phyloP scores from a whole-genome alignment of 2,888 invertebrate genomes.

The Nineta flava region DNA sequence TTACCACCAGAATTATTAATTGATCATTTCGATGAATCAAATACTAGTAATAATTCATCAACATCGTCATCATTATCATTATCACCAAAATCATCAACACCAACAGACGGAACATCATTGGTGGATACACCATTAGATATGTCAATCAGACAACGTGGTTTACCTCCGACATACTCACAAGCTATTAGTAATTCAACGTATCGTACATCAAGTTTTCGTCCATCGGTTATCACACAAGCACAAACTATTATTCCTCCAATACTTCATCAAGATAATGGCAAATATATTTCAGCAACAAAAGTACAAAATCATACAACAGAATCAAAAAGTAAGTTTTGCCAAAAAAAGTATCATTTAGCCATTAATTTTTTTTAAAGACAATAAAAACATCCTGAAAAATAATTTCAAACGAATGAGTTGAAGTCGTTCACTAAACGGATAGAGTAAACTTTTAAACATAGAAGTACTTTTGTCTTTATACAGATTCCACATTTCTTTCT shows the following conservation, averaged over 20 bases:
- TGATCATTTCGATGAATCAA: constrained; percentile 4
- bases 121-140: constrained; percentile 43
- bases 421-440: too few species aligned
- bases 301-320: too few species aligned
- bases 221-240: constrained; percentile 49
- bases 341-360: too few species aligned
- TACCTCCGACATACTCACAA: constrained; percentile 43
- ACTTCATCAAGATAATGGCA: neutral
- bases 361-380: too few species aligned
- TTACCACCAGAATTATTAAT: constrained; percentile 13
- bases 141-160: constrained; percentile 39
- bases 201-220: constrained; percentile 26
- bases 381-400: too few species aligned
- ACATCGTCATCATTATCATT: neutral
- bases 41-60: constrained; percentile 3
- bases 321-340: too few species aligned
- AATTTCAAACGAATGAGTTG: too few species aligned
- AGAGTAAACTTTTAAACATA: too few species aligned
- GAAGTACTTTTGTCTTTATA: too few species aligned
- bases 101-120: constrained; percentile 19
- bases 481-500: too few species aligned
- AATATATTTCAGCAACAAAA: neutral
- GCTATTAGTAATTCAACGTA: constrained; percentile 26
- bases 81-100: constrained; percentile 25
- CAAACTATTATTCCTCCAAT: constrained; percentile 9